A percentile compares a stretch with the other conserved stretches of the same genome.
These are phyloP conservation scores for Heterodera filipjevi DNA, from an alignment of 2,888 invertebrate species.

Conservation along the genomic window DNA sequence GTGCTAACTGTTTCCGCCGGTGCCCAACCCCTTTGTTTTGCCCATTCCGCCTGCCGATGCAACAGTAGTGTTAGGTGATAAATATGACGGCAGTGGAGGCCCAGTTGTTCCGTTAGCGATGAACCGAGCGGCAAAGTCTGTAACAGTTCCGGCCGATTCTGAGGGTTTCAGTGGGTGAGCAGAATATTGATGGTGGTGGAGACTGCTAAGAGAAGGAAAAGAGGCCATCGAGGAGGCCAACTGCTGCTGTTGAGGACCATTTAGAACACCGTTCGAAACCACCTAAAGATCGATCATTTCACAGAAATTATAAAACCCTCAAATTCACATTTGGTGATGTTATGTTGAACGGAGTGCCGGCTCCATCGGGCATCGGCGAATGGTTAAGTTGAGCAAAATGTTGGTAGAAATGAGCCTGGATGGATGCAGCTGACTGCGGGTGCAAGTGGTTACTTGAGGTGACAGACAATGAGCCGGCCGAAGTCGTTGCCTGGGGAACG, in stretches of 20 bases:
- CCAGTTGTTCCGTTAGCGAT: not conserved
- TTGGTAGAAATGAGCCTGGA: conserved; percentile 14
- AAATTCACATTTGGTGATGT: not conserved
- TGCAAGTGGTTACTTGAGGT: conserved; percentile 24
- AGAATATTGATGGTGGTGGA: not conserved
- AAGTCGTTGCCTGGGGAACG: conserved; percentile 13
- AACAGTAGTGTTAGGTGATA: not conserved
- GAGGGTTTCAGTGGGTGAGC: not conserved
- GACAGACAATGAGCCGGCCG: not conserved
- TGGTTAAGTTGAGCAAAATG: conserved; percentile 13
- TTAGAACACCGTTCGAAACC: conserved; percentile 24
- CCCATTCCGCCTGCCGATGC: conserved; percentile 2
- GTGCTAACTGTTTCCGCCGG: conserved; percentile 15
- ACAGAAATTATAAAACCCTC: not conserved
- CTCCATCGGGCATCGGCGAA: not conserved
- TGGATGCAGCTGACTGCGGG: conserved; percentile 12
- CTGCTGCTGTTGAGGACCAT: conserved; percentile 15
- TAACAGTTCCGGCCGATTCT: not conserved
- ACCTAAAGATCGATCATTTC: not conserved
- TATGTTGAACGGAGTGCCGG: conserved; percentile 15
- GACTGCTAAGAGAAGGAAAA: not conserved
- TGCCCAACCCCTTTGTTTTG: conserved; percentile 10
- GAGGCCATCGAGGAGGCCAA: not conserved
- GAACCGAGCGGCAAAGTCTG: not conserved
- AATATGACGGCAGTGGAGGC: not conserved